Base-by-base conservation (phyloP, 1,140 invertebrate species). In the Theocolax elegans region DNA sequence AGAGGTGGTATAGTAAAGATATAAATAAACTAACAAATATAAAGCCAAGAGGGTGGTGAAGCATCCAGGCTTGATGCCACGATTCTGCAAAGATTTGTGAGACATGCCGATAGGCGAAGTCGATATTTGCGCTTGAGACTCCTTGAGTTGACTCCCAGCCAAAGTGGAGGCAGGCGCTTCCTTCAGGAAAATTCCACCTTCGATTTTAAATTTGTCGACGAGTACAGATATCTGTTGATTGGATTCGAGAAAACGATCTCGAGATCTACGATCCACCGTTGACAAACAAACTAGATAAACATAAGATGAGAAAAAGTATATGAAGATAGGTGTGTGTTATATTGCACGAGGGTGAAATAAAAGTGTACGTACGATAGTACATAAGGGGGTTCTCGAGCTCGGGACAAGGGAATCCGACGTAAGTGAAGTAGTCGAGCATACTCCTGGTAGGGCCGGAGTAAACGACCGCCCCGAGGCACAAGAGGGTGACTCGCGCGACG, bases 351-450 rank as follows among this genome's bases (percentile, higher is more conserved):
- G n/a, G n/a, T n/a, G n/a, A n/a, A n/a, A n/a, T n/a, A n/a, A n/a
- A n/a, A n/a, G 9, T 8, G 17, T 66, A 90, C 93, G 91, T 88
- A 95, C 93, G 85, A 81, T 97, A 97, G 85, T 97, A 97, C 94
- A 96, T 97, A 0, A 97, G 84, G 0, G 95, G 95, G 82, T 97
- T 97, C 81, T 97, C 95, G 48, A 96, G 82, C 81, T 96, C 93
- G 1, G 95, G 95, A 85, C 95, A 97, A 0, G 95, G 95, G 79
- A 97, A 97, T 9, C 95, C 95, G 74, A 97, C 95, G 51, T 91
- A 92, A 38, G 93, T 91, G 80, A 97, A 97, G 79, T 97, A 97
- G 75, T 97, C 95, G 48, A 97, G 83, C 89, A 97, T 94, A 75
- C 93, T 92, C 38, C 94, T 88, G 0, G 95, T 97, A 7, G 93